Percentiles rank a stretch among this genome's conserved stretches.
phyloP scores from a whole-genome alignment of 2,888 invertebrate species.

The Escarpia spicata region DNA sequence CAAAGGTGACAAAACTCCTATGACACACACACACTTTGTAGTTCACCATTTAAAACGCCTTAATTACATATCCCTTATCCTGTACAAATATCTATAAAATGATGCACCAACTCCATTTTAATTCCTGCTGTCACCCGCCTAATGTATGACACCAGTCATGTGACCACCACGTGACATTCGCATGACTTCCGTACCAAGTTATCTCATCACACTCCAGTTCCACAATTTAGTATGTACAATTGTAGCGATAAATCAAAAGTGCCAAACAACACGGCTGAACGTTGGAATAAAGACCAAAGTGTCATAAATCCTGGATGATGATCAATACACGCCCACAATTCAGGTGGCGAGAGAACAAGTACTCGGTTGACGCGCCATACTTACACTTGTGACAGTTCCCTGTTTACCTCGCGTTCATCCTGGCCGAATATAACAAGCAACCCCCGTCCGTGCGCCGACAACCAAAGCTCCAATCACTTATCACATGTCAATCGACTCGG shows the following conservation, averaged over 20 bases:
- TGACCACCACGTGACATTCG: neutral
- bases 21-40: neutral
- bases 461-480: neutral
- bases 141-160: neutral
- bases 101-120: neutral
- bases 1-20: neutral
- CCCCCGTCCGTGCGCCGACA: neutral
- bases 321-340: neutral
- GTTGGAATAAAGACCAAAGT: neutral
- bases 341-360: neutral
- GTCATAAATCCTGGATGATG: neutral
- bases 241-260: constrained; percentile 9
- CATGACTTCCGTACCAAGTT: neutral
- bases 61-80: neutral
- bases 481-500: neutral
- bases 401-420: neutral
- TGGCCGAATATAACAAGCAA: neutral
- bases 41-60: neutral
- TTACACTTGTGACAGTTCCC: neutral
- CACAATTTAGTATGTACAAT: neutral
- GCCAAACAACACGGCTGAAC: neutral
- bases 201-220: neutral
- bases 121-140: neutral
- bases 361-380: neutral
- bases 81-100: constrained; percentile 1